Percentiles rank a stretch among this genome's conserved stretches.
These are phyloP conservation scores for Pseudonaja textilis DNA, from an alignment of 2,113 vertebrate genomes.

Conservation along the genomic window DNA sequence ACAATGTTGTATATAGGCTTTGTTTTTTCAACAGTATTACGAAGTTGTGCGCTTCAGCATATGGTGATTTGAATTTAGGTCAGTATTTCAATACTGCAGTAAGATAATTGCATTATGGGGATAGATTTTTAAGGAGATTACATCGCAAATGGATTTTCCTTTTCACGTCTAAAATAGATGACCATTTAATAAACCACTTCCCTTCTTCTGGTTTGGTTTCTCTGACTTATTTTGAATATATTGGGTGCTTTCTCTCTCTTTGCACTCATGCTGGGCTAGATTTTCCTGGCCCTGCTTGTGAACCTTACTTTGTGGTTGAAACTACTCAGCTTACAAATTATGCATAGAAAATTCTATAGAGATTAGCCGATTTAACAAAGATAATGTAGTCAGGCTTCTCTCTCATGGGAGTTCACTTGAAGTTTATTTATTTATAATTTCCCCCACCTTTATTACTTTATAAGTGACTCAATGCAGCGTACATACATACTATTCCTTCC, in stretches of 20 bases:
- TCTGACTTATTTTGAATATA: neutral
- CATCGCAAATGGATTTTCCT: neutral
- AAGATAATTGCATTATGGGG: neutral
- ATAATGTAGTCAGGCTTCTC: constrained; percentile 3
- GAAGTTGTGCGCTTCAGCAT: neutral
- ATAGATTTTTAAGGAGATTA: neutral
- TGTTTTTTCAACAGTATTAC: neutral
- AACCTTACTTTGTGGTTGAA: constrained; percentile 11
- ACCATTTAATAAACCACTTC: neutral
- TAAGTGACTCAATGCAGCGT: neutral
- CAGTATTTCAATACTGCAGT: neutral
- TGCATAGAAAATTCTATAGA: constrained; percentile 25
- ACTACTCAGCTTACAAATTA: constrained; percentile 17
- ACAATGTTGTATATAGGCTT: neutral
- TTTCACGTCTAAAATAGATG: neutral
- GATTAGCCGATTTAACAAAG: constrained; percentile 21
- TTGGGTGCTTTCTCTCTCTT: neutral
- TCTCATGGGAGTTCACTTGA: neutral
- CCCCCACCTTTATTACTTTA: neutral
- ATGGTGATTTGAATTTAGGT: neutral
- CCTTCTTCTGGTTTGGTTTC: neutral
- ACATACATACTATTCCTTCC: neutral
- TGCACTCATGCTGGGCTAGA: neutral
- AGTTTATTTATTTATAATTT: neutral
- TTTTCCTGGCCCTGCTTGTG: neutral